Evolutionary conservation across 2,888 invertebrate genomes (phyloP).

Genomic region (Athetis lepigone): DNA sequence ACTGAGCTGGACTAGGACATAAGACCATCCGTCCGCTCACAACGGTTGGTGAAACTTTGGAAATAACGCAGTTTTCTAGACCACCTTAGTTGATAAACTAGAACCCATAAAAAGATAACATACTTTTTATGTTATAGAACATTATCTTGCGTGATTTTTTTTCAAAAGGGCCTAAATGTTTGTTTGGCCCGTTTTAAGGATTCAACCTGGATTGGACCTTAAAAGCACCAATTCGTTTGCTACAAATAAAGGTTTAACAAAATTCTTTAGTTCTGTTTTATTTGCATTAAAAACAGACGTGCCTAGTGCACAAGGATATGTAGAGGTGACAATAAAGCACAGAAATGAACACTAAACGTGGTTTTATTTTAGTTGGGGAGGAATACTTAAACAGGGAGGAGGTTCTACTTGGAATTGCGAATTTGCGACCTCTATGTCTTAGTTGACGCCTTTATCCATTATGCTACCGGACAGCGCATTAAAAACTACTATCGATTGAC

Average conservation of each 20-base stretch:
- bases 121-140: too few relatives aligned
- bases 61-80: conserved; percentile 11
- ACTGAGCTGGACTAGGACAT: conserved; percentile 31
- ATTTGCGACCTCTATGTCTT: conserved; percentile 2
- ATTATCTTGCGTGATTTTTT: too few relatives aligned
- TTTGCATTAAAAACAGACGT: conserved; percentile 5
- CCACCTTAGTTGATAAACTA: neutral
- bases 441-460: conserved; percentile 4
- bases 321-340: conserved; percentile 16
- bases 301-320: conserved; percentile 3
- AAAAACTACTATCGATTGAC: conserved; percentile 20
- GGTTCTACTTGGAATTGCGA: conserved; percentile 2
- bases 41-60: conserved; percentile 24
- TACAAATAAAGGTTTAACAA: too few relatives aligned
- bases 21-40: conserved; percentile 27
- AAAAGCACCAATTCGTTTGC: too few relatives aligned
- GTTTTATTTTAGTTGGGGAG: neutral
- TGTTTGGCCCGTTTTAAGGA: too few relatives aligned
- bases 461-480: conserved; percentile 17
- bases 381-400: neutral
- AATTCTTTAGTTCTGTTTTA: conserved; percentile 8
- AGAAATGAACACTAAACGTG: conserved; percentile 25
- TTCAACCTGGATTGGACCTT: too few relatives aligned
- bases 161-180: too few relatives aligned
- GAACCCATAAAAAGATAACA: too few relatives aligned